Evolutionary conservation across 2,888 invertebrate species (phyloP).

Genomic region (Yponomeuta evonymella): DNA sequence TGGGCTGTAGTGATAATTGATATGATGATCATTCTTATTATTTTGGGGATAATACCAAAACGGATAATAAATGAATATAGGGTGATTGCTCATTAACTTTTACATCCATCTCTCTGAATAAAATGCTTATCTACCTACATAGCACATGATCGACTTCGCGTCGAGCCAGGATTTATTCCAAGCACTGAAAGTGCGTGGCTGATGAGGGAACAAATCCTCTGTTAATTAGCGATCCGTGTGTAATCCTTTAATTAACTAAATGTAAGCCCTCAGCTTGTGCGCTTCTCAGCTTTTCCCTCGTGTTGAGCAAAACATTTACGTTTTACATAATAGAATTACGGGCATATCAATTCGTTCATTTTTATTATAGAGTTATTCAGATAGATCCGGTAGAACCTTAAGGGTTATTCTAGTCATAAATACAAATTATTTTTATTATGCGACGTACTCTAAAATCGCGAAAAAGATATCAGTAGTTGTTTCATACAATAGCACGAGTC

Average conservation of each 20-base stretch:
- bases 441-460: too few relatives aligned
- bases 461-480: too few relatives aligned
- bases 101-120: neutral
- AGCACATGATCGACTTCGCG: slow-evolving; percentile 3
- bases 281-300: slow-evolving; percentile 7
- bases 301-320: neutral
- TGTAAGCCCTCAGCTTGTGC: slow-evolving; percentile 40
- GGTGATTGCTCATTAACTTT: too few relatives aligned
- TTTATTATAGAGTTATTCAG: neutral
- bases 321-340: neutral
- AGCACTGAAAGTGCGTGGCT: slow-evolving; percentile 44
- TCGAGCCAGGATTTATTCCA: slow-evolving; percentile 29
- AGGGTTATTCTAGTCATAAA: too few relatives aligned
- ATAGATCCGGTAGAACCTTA: too few relatives aligned
- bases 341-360: neutral
- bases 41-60: too few relatives aligned
- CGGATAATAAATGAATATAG: too few relatives aligned
- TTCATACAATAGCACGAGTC: too few relatives aligned
- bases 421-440: too few relatives aligned
- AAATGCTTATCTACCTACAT: neutral
- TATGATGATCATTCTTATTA: too few relatives aligned
- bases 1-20: too few relatives aligned
- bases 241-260: slow-evolving; percentile 70
- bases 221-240: slow-evolving; percentile 67
- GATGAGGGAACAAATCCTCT: slow-evolving; percentile 59